Evolutionary conservation across 2,113 vertebrate genomes (phyloP).

Genomic region (Myotis brandtii): DNA sequence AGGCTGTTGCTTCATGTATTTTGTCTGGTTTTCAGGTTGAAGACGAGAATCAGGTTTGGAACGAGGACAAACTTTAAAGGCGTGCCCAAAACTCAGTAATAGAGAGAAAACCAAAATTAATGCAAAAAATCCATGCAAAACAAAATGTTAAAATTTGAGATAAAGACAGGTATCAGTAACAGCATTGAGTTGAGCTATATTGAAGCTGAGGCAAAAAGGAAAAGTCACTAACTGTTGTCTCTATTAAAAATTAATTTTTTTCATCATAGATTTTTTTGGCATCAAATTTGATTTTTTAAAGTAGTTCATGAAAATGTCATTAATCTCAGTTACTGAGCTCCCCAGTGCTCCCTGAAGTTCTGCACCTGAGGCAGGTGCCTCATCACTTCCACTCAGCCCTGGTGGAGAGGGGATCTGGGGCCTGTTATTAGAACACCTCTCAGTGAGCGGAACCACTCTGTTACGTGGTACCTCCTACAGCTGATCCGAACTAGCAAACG

Average conservation of each 20-base stretch:
- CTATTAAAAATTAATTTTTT: neutral
- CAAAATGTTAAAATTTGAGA: neutral
- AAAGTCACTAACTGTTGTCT: neutral
- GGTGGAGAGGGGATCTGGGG: neutral
- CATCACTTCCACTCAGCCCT: neutral
- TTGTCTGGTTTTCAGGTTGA: neutral
- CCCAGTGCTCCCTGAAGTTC: neutral
- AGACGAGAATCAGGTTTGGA: neutral
- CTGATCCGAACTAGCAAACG: neutral
- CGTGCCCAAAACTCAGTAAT: too few relatives aligned
- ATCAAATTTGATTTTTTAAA: neutral
- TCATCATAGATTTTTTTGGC: neutral
- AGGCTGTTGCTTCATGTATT: neutral
- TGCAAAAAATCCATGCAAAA: neutral
- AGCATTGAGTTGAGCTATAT: neutral
- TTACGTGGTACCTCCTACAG: rapidly evolving
- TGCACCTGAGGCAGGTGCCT: neutral
- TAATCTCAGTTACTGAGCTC: neutral
- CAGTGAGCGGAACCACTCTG: neutral
- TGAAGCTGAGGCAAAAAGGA: neutral
- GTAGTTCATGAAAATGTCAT: neutral
- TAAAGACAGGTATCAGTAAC: neutral
- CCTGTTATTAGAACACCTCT: too few relatives aligned
- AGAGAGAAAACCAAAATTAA: neutral
- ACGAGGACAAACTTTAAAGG: too few relatives aligned